A percentile compares a stretch with the other conserved stretches of the same genome.
phyloP scores from a whole-genome alignment of 1,140 invertebrate species.

The Coptotermes formosanus region DNA sequence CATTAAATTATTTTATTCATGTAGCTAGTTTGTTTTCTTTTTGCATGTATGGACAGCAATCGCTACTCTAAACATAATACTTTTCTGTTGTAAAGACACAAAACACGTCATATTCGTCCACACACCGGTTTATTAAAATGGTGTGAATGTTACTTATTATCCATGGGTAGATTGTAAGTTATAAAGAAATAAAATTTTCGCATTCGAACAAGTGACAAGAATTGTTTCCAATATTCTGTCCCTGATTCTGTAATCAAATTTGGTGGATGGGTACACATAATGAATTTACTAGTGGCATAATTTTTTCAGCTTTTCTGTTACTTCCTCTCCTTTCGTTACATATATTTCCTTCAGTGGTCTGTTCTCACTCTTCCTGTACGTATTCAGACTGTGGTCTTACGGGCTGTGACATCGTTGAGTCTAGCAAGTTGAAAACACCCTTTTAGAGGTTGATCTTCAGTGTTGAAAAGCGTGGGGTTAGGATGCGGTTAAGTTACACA shows the following conservation, averaged over 20 bases:
- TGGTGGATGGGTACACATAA: too few relatives aligned
- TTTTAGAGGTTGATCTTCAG: too few relatives aligned
- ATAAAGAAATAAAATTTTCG: conserved; percentile 2
- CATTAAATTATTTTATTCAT: neutral
- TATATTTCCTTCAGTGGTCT: neutral
- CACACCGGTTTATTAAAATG: neutral
- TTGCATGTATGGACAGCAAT: neutral
- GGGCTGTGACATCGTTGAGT: too few relatives aligned
- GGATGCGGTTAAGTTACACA: too few relatives aligned
- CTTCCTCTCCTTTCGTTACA: too few relatives aligned
- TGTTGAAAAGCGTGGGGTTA: too few relatives aligned
- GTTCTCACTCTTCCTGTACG: neutral
- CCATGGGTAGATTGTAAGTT: neutral
- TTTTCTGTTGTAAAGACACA: conserved; percentile 6
- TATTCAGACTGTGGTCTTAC: too few relatives aligned
- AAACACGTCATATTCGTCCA: neutral
- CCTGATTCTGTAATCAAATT: too few relatives aligned
- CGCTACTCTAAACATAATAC: neutral
- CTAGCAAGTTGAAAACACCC: too few relatives aligned
- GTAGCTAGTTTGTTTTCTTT: neutral
- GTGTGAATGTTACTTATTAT: neutral
- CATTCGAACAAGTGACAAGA: neutral
- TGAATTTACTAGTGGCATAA: too few relatives aligned
- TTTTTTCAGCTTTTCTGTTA: too few relatives aligned
- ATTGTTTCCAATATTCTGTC: too few relatives aligned